Evolutionary conservation across 1,140 invertebrate species (phyloP).

Genomic region (Oryctes rhinoceros): DNA sequence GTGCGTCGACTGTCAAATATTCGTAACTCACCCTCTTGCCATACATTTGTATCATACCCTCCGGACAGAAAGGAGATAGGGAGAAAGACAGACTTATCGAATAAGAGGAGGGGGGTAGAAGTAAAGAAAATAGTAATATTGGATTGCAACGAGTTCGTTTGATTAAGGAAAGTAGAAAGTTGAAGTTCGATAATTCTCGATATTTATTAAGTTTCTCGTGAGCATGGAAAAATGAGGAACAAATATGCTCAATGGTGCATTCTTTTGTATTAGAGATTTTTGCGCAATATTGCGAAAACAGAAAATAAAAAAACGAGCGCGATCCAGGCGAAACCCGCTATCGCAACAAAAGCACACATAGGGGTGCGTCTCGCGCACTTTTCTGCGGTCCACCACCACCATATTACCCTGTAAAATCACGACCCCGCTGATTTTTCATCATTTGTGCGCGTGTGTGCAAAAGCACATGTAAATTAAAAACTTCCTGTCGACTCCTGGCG

Average conservation of each 20-base stretch:
- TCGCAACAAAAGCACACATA: constrained; percentile 45
- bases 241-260: too few species aligned
- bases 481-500: constrained; percentile 37
- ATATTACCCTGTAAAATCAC: constrained; percentile 52
- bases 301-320: neutral
- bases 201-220: too few species aligned
- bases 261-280: too few species aligned
- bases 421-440: constrained; percentile 59
- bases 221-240: too few species aligned
- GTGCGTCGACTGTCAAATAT: constrained; percentile 51
- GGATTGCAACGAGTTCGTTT: too few species aligned
- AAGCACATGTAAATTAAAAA: constrained; percentile 48
- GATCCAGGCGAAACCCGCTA: neutral
- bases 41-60: constrained; percentile 16
- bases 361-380: constrained; percentile 58
- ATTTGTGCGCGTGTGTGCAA: constrained; percentile 48
- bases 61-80: neutral
- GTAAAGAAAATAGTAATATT: neutral
- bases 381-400: constrained; percentile 59
- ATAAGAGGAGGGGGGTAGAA: neutral
- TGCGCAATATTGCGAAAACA: too few species aligned
- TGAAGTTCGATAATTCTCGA: too few species aligned
- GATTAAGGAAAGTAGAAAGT: too few species aligned
- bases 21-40: constrained; percentile 31
- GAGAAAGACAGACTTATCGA: constrained; percentile 40